phyloP scores from a whole-genome alignment of 2,888 invertebrate species.

The Rapana venosa region DNA sequence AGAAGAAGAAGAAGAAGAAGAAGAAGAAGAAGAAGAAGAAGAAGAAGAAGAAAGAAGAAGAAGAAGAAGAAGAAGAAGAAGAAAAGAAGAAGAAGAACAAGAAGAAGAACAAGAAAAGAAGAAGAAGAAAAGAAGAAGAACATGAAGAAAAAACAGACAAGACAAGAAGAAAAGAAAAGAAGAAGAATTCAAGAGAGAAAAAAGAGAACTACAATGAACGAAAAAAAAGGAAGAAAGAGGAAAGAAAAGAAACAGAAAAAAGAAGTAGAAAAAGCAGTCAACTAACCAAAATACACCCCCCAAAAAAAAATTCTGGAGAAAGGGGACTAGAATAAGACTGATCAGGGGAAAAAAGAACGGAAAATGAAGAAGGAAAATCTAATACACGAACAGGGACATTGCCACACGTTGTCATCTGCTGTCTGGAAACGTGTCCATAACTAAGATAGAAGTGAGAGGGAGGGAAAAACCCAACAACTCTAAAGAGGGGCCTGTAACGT shows the following conservation, averaged over 20 bases:
- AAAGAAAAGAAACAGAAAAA: not conserved
- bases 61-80: too few species aligned
- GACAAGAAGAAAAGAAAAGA: too few species aligned
- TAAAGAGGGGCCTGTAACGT: too few species aligned
- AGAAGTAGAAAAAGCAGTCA: too few species aligned
- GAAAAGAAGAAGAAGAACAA: too few species aligned
- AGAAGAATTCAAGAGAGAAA: too few species aligned
- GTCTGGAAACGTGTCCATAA: too few species aligned
- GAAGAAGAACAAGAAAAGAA: too few species aligned
- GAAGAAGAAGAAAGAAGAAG: not conserved
- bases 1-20: not conserved
- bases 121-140: not conserved
- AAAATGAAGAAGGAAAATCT: not conserved
- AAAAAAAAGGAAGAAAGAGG: not conserved
- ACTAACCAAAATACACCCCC: too few species aligned
- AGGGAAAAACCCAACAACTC: not conserved
- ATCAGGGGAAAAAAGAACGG: not conserved
- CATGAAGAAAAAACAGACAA: too few species aligned
- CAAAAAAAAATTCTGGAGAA: not conserved
- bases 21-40: conserved; percentile 21
- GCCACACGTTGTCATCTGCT: too few species aligned
- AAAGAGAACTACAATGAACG: not conserved
- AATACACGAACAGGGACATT: not conserved
- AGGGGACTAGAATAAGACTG: not conserved
- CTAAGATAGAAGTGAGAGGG: not conserved